Evolutionary conservation across 2,113 vertebrate species (phyloP).

Genomic region (Fregetta grallaria): DNA sequence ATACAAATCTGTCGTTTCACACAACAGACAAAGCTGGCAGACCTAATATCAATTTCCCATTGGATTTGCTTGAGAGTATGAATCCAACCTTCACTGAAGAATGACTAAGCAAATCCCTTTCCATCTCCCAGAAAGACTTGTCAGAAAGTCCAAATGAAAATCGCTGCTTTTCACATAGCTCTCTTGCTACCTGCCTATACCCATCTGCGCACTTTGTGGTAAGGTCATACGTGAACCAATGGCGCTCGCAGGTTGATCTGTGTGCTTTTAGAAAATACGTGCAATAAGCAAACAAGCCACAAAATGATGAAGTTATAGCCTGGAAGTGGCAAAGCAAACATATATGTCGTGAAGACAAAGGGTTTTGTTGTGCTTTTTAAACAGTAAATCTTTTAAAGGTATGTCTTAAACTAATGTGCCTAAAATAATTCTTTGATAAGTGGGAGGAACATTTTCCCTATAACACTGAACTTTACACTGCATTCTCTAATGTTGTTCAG

Average conservation of each 20-base stretch:
- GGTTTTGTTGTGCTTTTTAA: background rate
- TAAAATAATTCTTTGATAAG: background rate
- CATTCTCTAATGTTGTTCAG: background rate
- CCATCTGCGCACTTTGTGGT: background rate
- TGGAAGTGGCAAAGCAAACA: background rate
- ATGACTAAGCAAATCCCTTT: background rate
- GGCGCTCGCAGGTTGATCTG: background rate
- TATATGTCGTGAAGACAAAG: background rate
- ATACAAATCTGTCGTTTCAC: background rate
- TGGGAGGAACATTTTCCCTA: background rate
- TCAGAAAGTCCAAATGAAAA: background rate
- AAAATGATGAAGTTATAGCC: background rate
- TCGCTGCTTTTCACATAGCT: background rate
- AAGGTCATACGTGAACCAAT: background rate
- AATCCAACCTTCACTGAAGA: background rate
- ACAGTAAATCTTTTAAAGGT: background rate
- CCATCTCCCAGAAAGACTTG: background rate
- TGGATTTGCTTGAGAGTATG: background rate
- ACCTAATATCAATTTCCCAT: background rate
- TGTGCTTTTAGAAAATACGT: background rate
- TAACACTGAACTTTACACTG: background rate
- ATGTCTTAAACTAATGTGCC: background rate
- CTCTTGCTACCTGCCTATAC: background rate
- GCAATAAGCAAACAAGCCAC: background rate
- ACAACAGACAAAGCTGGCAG: background rate